Conservation (phyloP, 2,888 invertebrate species). For the Encarsia formosa region DNA sequence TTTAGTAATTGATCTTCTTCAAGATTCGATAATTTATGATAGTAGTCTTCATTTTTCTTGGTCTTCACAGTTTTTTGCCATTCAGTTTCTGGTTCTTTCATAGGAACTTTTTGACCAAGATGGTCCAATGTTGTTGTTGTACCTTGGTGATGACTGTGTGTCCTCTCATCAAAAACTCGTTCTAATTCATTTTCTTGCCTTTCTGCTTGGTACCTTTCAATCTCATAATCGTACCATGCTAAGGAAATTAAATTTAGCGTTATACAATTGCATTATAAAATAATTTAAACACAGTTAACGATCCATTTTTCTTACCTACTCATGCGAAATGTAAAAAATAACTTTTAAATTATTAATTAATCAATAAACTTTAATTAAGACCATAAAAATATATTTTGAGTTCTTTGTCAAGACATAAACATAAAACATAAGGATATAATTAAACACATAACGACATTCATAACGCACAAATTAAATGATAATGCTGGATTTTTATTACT, state of each 20-base stretch:
- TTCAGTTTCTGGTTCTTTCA: slow-evolving; percentile 71
- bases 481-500: too few relatives aligned
- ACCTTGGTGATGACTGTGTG: slow-evolving; percentile 66
- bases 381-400: too few relatives aligned
- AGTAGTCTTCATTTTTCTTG: slow-evolving; percentile 81
- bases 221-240: slow-evolving; percentile 92
- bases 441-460: slow-evolving; percentile 9
- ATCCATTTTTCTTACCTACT: slow-evolving; percentile 18
- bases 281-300: background rate
- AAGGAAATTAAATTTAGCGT: slow-evolving; percentile 35
- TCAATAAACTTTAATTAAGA: too few relatives aligned
- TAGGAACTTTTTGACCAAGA: slow-evolving; percentile 58
- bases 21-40: slow-evolving; percentile 73
- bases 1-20: slow-evolving; percentile 82
- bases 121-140: slow-evolving; percentile 58
- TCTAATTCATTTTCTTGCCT: slow-evolving; percentile 81
- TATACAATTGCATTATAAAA: background rate
- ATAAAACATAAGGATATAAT: background rate
- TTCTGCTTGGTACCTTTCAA: slow-evolving; percentile 77
- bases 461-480: slow-evolving; percentile 20
- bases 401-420: slow-evolving; percentile 1
- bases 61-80: slow-evolving; percentile 80
- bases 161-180: slow-evolving; percentile 81
- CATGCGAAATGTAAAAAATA: slow-evolving; percentile 20
- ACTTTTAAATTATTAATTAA: slow-evolving; percentile 24